Base-by-base conservation (phyloP, 1,140 invertebrate genomes). In the Fopius arisanus region DNA sequence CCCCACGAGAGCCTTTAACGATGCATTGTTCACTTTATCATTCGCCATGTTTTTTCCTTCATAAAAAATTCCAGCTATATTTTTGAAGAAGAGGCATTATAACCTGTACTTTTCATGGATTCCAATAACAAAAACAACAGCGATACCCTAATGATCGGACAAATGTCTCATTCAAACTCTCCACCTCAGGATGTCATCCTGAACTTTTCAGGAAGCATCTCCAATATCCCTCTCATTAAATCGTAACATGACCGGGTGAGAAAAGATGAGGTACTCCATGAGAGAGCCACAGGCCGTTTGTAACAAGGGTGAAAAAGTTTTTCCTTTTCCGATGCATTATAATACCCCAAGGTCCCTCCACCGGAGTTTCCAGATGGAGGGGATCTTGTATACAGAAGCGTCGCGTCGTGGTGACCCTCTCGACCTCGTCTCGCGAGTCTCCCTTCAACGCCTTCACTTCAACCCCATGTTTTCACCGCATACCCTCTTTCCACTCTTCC, bases 281-380 rank as follows among this genome's bases (percentile, higher is more conserved):
- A 21, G 10, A 10, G 54, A 59, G 43, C 67, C 29, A 31, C 16
- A 21, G 51, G 68, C 29, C 48, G 29, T 14, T 41, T 21, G 37
- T 69, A 69, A 69, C 67, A 69, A 29, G 68, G n/a, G 43, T 21
- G 37, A 28, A 51, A 70, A 70, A 70, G 51, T 48, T 70, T 70
- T 69, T 28, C 21, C 43, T 59, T 26, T 69, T 51, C 67, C 43
- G 23, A 51, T 29, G 67, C 43, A 69, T 69, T 69, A 21, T 37
- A 59, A 33, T 31, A 48, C 31, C 48, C 48, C 48, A 51, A 48
- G 68, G 29, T 51, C 68, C 48, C 48, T 67, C 29, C 28, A 26
- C 21, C 9, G 19, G 23, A 59, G 23, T 59, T 59, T 28, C 19
- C 43, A 5, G 21, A 23, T 6, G 43, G 14, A 51, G 19, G 43